A percentile compares a stretch with the other conserved stretches of the same genome.
phyloP scores from a whole-genome alignment of 2,888 invertebrate genomes.

The Pelosia muscerda region DNA sequence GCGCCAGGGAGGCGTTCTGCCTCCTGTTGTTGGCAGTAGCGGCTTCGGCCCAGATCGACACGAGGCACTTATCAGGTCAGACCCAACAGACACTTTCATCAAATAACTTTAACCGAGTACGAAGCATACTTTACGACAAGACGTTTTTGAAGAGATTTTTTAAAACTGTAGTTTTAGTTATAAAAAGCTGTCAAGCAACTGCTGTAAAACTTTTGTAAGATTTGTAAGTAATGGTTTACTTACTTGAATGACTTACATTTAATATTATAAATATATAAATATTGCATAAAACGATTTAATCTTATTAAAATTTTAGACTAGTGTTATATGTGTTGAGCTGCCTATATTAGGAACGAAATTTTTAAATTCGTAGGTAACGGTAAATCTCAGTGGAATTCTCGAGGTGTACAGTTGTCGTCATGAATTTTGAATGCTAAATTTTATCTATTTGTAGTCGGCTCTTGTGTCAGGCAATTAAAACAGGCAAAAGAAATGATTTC shows the following conservation, averaged over 20 bases:
- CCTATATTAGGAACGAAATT: not conserved
- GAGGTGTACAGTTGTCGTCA: constrained; percentile 5
- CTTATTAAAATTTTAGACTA: not conserved
- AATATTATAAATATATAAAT: not conserved
- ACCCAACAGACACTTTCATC: constrained; percentile 24
- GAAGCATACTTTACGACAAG: not conserved
- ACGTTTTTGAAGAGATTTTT: not conserved
- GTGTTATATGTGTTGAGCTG: not conserved
- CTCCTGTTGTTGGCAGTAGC: constrained; percentile 71
- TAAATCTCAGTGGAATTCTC: constrained; percentile 29
- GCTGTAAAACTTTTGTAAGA: not conserved
- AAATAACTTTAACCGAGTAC: constrained; percentile 6
- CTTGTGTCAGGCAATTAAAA: not conserved
- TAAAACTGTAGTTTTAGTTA: not conserved
- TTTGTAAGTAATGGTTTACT: not conserved
- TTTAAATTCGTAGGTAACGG: constrained; percentile 36
- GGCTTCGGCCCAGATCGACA: constrained; percentile 76
- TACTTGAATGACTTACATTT: not conserved
- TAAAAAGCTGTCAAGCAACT: constrained; percentile 2
- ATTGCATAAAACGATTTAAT: not conserved
- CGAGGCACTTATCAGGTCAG: constrained; percentile 82
- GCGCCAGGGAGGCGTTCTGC: constrained; percentile 83
- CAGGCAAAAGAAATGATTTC: not conserved
- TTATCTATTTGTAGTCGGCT: constrained; percentile 23
- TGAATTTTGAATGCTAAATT: not conserved